These are phyloP conservation scores for Carassius gibelio DNA, from an alignment of 2,113 vertebrate genomes.

Conservation along the genomic window DNA sequence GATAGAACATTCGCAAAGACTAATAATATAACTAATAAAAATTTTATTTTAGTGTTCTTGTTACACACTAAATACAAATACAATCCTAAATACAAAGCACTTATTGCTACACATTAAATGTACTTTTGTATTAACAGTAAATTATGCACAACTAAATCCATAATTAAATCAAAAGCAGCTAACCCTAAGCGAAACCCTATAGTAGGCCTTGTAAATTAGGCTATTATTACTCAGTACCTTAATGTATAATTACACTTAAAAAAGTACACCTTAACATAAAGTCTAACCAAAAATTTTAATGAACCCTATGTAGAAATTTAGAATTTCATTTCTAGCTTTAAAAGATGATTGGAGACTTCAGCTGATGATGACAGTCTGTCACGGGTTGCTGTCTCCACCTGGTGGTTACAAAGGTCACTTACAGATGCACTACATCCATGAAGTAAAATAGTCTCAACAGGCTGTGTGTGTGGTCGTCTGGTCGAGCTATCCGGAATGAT, in stretches of 20 bases:
- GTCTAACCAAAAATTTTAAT: neutral
- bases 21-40: too few relatives aligned
- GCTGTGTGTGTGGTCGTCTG: neutral
- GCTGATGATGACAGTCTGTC: neutral
- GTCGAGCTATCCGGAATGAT: neutral
- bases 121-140: neutral
- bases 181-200: neutral
- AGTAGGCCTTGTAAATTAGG: neutral
- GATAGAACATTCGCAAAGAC: too few relatives aligned
- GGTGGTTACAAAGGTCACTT: conserved; percentile 24
- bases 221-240: neutral
- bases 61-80: neutral
- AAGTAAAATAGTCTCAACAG: neutral
- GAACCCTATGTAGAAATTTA: neutral
- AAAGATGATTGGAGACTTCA: neutral
- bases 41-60: too few relatives aligned
- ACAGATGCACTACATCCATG: neutral
- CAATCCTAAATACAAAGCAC: too few relatives aligned
- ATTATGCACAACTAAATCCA: neutral
- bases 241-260: neutral
- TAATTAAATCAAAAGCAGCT: neutral
- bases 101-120: neutral
- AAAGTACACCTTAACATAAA: neutral
- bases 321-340: neutral
- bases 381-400: conserved; percentile 32